Conservation (phyloP, 2,888 invertebrate species). For the Mesochorus sp. region DNA sequence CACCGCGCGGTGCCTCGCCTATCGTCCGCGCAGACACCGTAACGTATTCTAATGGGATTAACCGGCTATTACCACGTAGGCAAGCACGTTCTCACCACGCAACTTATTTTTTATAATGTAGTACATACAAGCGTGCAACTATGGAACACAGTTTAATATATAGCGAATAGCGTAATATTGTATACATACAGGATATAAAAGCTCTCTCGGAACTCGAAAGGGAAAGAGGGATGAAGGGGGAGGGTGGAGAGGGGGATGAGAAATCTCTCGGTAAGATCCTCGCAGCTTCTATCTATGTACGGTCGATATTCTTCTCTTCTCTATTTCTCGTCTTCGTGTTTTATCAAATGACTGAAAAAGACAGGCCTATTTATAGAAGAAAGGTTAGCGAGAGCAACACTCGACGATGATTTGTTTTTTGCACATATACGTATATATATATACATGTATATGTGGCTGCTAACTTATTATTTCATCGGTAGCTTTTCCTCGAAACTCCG, state of each 20-base stretch:
- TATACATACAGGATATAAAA: not conserved
- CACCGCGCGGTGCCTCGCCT: conserved; percentile 61
- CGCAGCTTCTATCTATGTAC: conserved; percentile 62
- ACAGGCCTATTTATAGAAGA: conserved; percentile 4
- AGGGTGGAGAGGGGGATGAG: conserved; percentile 62
- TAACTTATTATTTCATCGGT: conserved; percentile 32
- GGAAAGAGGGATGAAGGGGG: conserved; percentile 55
- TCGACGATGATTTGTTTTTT: not conserved
- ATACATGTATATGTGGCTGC: no score
- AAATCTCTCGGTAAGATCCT: conserved; percentile 52
- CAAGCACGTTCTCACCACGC: conserved; percentile 65
- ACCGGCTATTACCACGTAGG: conserved; percentile 73
- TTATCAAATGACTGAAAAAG: no score
- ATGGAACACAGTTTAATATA: not conserved
- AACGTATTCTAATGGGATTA: conserved; percentile 77
- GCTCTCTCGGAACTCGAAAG: conserved; percentile 35
- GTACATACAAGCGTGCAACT: conserved; percentile 10
- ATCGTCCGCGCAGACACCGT: conserved; percentile 67
- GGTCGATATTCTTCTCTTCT: conserved; percentile 51
- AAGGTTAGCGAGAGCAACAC: not conserved
- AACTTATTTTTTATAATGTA: conserved; percentile 16
- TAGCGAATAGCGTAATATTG: not conserved
- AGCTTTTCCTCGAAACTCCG: conserved; percentile 11
- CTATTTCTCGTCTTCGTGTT: conserved; percentile 53
- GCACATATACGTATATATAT: not conserved